Percentiles rank a stretch among this genome's conserved stretches.
phyloP scores from a whole-genome alignment of 2,888 invertebrate species.

The Frankliniella intonsa region DNA sequence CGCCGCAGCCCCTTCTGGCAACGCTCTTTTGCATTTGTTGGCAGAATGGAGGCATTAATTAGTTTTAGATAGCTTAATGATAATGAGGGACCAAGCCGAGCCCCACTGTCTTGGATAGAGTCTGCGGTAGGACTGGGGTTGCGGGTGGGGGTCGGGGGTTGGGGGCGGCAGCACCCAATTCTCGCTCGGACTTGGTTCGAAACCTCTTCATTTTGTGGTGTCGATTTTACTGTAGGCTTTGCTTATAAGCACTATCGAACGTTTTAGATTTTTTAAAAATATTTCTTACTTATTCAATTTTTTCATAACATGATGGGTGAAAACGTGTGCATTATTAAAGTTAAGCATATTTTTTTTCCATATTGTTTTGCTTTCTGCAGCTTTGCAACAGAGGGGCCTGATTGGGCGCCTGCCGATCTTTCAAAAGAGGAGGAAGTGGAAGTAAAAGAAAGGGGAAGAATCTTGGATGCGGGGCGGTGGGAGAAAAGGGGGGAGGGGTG shows the following conservation, averaged over 20 bases:
- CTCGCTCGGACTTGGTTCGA: no score
- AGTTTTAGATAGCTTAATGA: constrained; percentile 54
- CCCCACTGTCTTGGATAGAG: not conserved
- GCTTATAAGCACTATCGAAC: no score
- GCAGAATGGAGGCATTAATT: constrained; percentile 47
- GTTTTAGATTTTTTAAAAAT: no score
- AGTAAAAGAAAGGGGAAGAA: not conserved
- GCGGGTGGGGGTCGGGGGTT: no score
- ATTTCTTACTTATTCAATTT: no score
- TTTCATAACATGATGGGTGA: not conserved
- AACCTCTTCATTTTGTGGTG: not conserved
- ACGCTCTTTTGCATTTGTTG: not conserved
- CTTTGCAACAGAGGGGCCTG: not conserved
- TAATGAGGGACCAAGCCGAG: constrained; percentile 45
- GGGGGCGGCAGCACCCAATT: no score
- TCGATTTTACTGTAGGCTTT: not conserved
- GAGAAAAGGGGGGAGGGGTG: no score
- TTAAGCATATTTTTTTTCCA: no score
- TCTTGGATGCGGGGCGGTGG: not conserved
- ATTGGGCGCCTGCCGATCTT: not conserved
- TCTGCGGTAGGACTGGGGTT: no score
- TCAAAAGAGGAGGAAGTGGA: not conserved
- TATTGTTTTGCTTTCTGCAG: no score
- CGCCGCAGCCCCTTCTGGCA: not conserved
- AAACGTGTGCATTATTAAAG: not conserved